A percentile compares a stretch with the other conserved stretches of the same genome.
These are phyloP conservation scores for Troides oblongomaculatus DNA, from an alignment of 2,888 invertebrate genomes.

Conservation along the genomic window DNA sequence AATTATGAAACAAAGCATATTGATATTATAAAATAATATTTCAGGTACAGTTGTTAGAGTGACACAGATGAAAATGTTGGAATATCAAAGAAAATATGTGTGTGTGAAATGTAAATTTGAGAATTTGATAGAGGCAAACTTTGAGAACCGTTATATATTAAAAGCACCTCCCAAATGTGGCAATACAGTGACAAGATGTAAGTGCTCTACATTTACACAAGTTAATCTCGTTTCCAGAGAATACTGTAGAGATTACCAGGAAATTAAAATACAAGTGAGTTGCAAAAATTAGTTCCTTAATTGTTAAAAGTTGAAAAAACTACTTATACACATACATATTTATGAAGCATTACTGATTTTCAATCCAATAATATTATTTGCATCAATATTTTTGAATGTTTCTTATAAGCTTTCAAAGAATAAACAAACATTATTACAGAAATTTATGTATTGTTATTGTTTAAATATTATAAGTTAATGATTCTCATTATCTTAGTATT, in stretches of 20 bases:
- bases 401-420: too few relatives aligned
- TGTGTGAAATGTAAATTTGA: slow-evolving; percentile 89
- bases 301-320: not conserved
- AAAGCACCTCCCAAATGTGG: slow-evolving; percentile 78
- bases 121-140: slow-evolving; percentile 83
- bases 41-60: slow-evolving; percentile 89
- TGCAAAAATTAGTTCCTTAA: not conserved
- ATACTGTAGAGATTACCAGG: slow-evolving; percentile 90
- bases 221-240: slow-evolving; percentile 79
- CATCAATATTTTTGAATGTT: too few relatives aligned
- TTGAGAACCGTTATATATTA: slow-evolving; percentile 82
- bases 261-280: slow-evolving; percentile 88
- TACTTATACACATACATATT: not conserved
- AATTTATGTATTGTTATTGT: too few relatives aligned
- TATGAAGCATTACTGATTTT: too few relatives aligned
- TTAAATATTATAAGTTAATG: too few relatives aligned
- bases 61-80: slow-evolving; percentile 87
- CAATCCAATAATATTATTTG: too few relatives aligned
- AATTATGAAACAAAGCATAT: not conserved
- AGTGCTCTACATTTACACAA: slow-evolving; percentile 76
- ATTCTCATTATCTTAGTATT: too few relatives aligned
- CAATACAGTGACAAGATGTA: slow-evolving; percentile 76
- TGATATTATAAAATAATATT: slow-evolving; percentile 8
- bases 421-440: too few relatives aligned
- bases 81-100: slow-evolving; percentile 85